phyloP scores from a whole-genome alignment of 2,113 vertebrate species.

The Apteryx mantelli region DNA sequence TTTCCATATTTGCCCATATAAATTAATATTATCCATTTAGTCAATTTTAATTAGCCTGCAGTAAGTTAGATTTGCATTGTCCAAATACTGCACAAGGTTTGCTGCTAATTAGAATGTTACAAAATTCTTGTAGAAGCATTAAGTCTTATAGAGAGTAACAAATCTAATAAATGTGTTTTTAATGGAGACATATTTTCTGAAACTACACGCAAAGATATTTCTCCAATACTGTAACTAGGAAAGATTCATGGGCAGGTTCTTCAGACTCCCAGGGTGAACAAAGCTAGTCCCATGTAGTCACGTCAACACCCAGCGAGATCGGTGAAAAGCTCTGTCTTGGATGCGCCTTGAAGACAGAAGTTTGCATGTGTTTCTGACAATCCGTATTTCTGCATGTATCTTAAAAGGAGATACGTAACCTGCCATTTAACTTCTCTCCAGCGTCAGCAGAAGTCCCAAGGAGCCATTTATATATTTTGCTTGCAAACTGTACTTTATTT shows the following conservation, averaged over 20 bases:
- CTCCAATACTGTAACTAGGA: background rate
- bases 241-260: background rate
- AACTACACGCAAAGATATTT: background rate
- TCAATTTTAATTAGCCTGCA: background rate
- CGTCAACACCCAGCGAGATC: background rate
- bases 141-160: background rate
- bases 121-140: background rate
- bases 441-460: background rate
- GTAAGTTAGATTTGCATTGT: background rate
- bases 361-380: background rate
- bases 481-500: background rate
- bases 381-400: background rate
- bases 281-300: background rate
- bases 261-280: background rate
- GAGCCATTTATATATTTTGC: background rate
- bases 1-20: background rate
- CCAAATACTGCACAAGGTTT: background rate
- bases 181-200: background rate
- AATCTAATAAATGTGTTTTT: background rate
- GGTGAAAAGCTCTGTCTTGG: background rate
- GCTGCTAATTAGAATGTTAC: background rate
- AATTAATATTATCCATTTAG: background rate
- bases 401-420: background rate
- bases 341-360: background rate
- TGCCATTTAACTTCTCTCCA: background rate